Conservation (phyloP, 2,113 vertebrate species). For the Heterotilapia buettikoferi region DNA sequence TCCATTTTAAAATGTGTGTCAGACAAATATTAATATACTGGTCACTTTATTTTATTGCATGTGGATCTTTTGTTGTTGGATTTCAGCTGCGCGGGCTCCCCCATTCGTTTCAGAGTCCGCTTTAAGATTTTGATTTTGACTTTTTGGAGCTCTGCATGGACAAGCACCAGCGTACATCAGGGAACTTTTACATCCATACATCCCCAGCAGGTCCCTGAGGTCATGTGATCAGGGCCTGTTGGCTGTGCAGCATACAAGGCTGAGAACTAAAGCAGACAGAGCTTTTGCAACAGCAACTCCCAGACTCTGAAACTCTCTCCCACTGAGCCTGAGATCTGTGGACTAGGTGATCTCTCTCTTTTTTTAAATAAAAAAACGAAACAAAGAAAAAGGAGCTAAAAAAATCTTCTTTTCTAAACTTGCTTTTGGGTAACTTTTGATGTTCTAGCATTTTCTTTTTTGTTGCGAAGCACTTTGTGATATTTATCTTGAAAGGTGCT, state of each 20-base stretch:
- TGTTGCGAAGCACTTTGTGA: not conserved
- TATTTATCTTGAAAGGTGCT: not conserved
- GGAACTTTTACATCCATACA: not conserved
- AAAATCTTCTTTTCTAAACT: not conserved
- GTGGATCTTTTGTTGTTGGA: not conserved
- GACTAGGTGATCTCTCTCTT: not conserved
- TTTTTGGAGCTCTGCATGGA: not conserved
- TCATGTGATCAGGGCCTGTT: not conserved
- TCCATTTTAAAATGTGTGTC: not conserved
- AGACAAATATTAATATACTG: not conserved
- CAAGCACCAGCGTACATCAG: not conserved
- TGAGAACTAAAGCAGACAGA: not conserved
- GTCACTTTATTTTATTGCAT: not conserved
- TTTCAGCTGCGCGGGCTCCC: not conserved
- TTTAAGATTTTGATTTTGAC: not conserved
- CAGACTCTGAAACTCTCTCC: not conserved
- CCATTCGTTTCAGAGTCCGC: not conserved
- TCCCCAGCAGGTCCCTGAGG: not conserved
- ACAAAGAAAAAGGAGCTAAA: not conserved
- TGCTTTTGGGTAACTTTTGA: not conserved
- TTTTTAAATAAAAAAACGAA: not conserved
- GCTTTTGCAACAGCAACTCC: not conserved
- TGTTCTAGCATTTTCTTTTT: not conserved
- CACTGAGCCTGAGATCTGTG: not conserved
- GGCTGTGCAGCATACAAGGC: not conserved